phyloP scores from a whole-genome alignment of 2,113 vertebrate genomes.

The Anhinga rufa region DNA sequence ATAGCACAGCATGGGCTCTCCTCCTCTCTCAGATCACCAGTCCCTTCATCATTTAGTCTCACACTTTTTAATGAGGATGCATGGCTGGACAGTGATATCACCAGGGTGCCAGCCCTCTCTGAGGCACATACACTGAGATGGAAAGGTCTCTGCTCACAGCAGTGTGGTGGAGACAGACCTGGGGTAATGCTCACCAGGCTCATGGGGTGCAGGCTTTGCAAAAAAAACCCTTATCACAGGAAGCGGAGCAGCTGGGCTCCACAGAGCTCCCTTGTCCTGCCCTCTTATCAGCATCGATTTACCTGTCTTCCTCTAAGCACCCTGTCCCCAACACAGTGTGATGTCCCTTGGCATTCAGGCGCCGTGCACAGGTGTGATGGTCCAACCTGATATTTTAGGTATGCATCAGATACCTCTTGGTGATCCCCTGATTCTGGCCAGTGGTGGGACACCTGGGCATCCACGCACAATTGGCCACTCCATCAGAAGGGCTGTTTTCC shows the following conservation, averaged over 20 bases:
- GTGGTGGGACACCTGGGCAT: not conserved
- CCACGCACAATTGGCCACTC: fast-evolving
- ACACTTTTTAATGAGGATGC: not conserved
- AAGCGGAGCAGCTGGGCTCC: not conserved
- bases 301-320: not conserved
- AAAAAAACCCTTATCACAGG: not conserved
- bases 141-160: not conserved
- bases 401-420: fast-evolving
- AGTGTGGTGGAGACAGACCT: not conserved
- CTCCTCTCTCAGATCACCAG: not conserved
- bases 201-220: not conserved
- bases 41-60: not conserved
- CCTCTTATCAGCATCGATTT: not conserved
- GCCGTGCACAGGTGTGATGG: not conserved
- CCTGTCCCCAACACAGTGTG: fast-evolving
- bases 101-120: not conserved
- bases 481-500: not conserved
- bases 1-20: not conserved
- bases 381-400: not conserved
- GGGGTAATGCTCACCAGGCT: not conserved
- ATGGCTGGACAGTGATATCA: not conserved
- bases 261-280: not conserved
- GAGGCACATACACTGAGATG: not conserved
- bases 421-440: not conserved
- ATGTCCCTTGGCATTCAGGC: not conserved